Conservation (phyloP, 2,888 invertebrate genomes). For the Drosophila neutralis region DNA sequence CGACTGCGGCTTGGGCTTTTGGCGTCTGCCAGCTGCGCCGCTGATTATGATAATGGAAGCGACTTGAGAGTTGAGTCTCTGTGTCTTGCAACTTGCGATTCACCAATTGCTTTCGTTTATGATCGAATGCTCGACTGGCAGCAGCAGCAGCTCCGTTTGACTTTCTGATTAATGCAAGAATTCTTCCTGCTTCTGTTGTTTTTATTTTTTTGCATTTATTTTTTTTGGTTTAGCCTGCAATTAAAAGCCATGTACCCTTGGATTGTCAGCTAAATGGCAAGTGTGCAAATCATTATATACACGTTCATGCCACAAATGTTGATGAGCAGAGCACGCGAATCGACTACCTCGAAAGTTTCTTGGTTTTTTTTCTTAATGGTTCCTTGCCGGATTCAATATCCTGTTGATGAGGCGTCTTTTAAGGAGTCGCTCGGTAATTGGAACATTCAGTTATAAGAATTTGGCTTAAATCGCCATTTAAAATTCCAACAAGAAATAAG, state of each 20-base stretch:
- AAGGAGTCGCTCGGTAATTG: slow-evolving; percentile 2
- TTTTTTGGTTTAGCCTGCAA: slow-evolving; percentile 56
- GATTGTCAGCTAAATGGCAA: slow-evolving; percentile 55
- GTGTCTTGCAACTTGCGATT: slow-evolving; percentile 13
- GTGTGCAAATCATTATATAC: slow-evolving; percentile 60
- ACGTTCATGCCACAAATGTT: slow-evolving; percentile 47
- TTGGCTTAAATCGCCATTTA: slow-evolving; percentile 1
- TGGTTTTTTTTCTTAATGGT: not conserved
- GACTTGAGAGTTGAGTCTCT: slow-evolving; percentile 22
- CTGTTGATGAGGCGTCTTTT: not conserved
- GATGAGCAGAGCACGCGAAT: slow-evolving; percentile 14
- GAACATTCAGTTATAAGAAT: not conserved
- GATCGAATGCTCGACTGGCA: slow-evolving; percentile 71
- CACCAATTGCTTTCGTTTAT: slow-evolving; percentile 76
- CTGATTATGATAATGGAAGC: slow-evolving; percentile 77
- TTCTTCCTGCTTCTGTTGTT: slow-evolving; percentile 53
- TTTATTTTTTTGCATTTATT: not conserved
- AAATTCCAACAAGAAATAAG: not conserved
- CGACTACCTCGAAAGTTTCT: not conserved
- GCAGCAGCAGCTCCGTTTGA: slow-evolving; percentile 76
- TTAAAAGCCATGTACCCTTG: slow-evolving; percentile 68
- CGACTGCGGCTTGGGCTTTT: slow-evolving; percentile 27
- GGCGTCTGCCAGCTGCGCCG: slow-evolving; percentile 74
- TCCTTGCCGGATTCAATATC: not conserved
- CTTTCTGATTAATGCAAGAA: slow-evolving; percentile 81